Evolutionary conservation across 2,113 vertebrate species (phyloP).

Genomic region (Lasiurus borealis): DNA sequence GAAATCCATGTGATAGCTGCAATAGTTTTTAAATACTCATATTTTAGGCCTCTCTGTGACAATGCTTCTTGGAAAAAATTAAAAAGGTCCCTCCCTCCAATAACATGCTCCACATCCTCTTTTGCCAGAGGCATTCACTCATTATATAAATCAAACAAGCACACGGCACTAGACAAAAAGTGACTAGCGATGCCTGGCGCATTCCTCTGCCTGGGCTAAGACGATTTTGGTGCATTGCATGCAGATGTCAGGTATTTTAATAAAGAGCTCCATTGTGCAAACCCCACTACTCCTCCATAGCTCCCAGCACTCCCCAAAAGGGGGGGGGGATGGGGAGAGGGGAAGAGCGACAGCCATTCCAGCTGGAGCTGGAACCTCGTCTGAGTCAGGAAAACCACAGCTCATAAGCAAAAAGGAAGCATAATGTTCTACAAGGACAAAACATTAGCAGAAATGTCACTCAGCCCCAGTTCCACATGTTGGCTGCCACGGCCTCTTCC

Average conservation of each 20-base stretch:
- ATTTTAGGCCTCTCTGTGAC: slow-evolving; percentile 83
- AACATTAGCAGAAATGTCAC: slow-evolving; percentile 99
- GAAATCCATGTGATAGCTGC: not conserved
- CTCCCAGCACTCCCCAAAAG: slow-evolving; percentile 87
- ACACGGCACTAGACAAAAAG: slow-evolving; percentile 85
- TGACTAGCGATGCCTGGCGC: slow-evolving; percentile 88
- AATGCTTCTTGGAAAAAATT: slow-evolving; percentile 85
- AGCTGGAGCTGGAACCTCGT: slow-evolving; percentile 98
- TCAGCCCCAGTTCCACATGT: slow-evolving; percentile 98
- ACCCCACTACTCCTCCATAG: slow-evolving; percentile 84
- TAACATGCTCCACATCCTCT: slow-evolving; percentile 84
- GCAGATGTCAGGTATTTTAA: slow-evolving; percentile 95
- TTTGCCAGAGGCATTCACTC: slow-evolving; percentile 88
- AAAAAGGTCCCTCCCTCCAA: slow-evolving; percentile 79
- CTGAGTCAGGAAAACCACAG: slow-evolving; percentile 99
- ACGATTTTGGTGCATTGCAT: slow-evolving; percentile 89
- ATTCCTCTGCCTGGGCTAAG: slow-evolving; percentile 88
- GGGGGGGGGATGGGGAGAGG: slow-evolving; percentile 79
- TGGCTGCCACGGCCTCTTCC: slow-evolving; percentile 94
- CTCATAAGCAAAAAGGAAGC: slow-evolving; percentile 99
- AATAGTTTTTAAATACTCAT: slow-evolving; percentile 62
- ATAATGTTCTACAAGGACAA: slow-evolving; percentile 99
- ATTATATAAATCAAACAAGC: slow-evolving; percentile 92
- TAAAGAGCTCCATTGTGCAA: slow-evolving; percentile 93
- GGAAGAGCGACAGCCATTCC: slow-evolving; percentile 92